A percentile compares a stretch with the other conserved stretches of the same genome.
Conservation (phyloP, 2,113 vertebrate genomes). For the Neoarius graeffei region DNA sequence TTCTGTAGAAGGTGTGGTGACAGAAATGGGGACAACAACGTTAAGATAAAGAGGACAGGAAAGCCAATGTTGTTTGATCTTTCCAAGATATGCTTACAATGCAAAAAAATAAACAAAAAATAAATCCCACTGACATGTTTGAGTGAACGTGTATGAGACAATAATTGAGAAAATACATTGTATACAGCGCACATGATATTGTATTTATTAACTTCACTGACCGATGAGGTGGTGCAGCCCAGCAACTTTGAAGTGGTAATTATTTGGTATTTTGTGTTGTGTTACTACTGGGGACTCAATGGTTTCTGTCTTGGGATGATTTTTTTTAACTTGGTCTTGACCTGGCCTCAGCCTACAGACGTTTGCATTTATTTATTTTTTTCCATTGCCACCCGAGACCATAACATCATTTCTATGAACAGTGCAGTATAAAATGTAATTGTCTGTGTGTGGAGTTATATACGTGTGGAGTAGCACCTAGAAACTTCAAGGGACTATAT, state of each 20-base stretch:
- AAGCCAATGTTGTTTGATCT: constrained; percentile 47
- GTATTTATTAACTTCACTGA: not conserved
- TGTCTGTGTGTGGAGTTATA: not conserved
- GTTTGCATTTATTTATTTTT: too few relatives aligned
- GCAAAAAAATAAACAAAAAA: constrained; percentile 1
- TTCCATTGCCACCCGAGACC: too few relatives aligned
- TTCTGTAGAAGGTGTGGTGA: constrained; percentile 5
- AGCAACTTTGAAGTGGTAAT: not conserved
- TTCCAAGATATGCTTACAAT: constrained; percentile 39
- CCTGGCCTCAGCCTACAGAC: too few relatives aligned
- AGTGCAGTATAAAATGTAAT: not conserved
- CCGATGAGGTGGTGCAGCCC: not conserved
- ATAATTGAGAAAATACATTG: not conserved
- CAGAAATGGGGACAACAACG: constrained; percentile 42
- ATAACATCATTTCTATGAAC: too few relatives aligned
- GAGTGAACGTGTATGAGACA: not conserved
- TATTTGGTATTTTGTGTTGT: not conserved
- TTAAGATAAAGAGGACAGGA: constrained; percentile 67
- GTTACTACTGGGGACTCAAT: not conserved
- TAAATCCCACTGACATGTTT: constrained; percentile 18
- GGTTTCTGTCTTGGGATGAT: not conserved
- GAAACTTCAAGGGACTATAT: not conserved
- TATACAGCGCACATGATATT: not conserved
- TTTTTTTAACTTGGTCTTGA: too few relatives aligned
- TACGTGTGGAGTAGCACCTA: not conserved